Conservation (phyloP, 2,888 invertebrate genomes). For the Trichacis sp. region DNA sequence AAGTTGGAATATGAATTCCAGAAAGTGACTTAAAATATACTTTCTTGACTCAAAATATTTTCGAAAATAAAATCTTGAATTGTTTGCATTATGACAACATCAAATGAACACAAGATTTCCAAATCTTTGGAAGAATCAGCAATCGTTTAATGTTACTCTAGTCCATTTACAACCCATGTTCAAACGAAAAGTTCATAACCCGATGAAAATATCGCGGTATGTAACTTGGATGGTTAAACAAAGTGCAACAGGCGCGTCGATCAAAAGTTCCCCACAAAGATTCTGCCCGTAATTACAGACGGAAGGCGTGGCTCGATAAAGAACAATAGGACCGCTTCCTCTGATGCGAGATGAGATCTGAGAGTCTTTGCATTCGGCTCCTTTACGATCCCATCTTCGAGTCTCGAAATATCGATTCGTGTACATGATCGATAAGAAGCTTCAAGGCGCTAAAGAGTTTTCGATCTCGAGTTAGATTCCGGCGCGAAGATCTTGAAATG, state of each 20-base stretch:
- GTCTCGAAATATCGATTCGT: conserved; percentile 61
- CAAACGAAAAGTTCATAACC: no score
- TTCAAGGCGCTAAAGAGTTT: conserved; percentile 65
- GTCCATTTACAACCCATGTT: no score
- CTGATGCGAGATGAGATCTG: conserved; percentile 58
- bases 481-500: conserved; percentile 27
- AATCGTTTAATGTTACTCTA: no score
- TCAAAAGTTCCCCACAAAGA: conserved; percentile 64
- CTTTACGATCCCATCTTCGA: conserved; percentile 61
- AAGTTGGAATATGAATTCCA: no score
- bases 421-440: conserved; percentile 63
- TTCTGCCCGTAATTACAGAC: conserved; percentile 68
- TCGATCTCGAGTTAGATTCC: conserved; percentile 49
- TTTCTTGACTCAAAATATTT: no score
- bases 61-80: no score
- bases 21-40: no score
- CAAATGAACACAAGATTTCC: no score
- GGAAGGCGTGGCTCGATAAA: conserved; percentile 66
- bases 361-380: conserved; percentile 57
- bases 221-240: background rate
- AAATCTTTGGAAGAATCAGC: no score
- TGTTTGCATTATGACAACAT: no score
- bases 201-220: no score
- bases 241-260: conserved; percentile 55
- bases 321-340: conserved; percentile 66